Evolutionary conservation across 2,888 invertebrate genomes (phyloP).

Genomic region (Pteria penguin): DNA sequence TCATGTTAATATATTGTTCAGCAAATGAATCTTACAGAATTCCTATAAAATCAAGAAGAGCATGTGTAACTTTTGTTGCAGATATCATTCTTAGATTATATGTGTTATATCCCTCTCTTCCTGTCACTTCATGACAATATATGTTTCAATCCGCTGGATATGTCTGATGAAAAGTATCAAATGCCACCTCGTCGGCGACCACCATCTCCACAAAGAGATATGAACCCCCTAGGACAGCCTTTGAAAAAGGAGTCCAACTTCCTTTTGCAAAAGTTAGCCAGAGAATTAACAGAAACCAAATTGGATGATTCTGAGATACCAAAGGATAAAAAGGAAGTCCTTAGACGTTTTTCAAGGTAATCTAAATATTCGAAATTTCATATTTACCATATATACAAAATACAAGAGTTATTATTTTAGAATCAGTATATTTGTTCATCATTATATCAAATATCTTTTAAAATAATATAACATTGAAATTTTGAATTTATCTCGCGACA

Average conservation of each 20-base stretch:
- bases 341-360: conserved; percentile 46
- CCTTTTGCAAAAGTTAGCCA: conserved; percentile 65
- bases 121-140: conserved; percentile 80
- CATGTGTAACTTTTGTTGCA: conserved; percentile 50
- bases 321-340: conserved; percentile 63
- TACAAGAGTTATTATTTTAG: too few relatives aligned
- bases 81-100: conserved; percentile 79
- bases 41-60: too few relatives aligned
- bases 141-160: conserved; percentile 77
- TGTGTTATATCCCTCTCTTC: conserved; percentile 79
- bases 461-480: too few relatives aligned
- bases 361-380: too few relatives aligned
- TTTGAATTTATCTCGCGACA: too few relatives aligned
- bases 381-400: too few relatives aligned
- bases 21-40: too few relatives aligned
- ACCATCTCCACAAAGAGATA: conserved; percentile 75
- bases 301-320: conserved; percentile 56
- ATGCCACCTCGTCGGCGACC: conserved; percentile 54
- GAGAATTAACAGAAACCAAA: conserved; percentile 70
- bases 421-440: too few relatives aligned
- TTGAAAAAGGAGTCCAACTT: conserved; percentile 68
- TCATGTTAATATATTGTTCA: too few relatives aligned
- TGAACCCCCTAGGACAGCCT: conserved; percentile 77
- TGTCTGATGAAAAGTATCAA: conserved; percentile 75
- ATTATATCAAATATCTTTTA: too few relatives aligned